Percentiles rank a stretch among this genome's conserved stretches.
These are phyloP conservation scores for Clitarchus hookeri DNA, from an alignment of 2,888 invertebrate genomes.

Conservation along the genomic window DNA sequence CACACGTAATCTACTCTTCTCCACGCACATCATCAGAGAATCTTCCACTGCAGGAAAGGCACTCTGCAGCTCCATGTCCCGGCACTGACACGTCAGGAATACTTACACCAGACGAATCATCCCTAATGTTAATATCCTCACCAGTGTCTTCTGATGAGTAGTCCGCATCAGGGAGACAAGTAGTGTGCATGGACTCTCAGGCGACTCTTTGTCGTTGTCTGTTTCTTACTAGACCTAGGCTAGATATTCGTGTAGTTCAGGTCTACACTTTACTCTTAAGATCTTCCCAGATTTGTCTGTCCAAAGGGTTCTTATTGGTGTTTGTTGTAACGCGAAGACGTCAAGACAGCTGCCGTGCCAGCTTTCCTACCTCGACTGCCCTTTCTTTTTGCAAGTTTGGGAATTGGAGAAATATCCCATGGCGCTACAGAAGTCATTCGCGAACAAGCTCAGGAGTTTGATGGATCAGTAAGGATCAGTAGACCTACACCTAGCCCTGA, in stretches of 20 bases:
- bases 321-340: background rate
- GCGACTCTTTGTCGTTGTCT: background rate
- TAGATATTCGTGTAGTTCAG: no score
- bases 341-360: background rate
- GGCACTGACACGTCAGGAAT: no score
- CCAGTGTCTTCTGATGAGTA: background rate
- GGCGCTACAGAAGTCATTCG: background rate
- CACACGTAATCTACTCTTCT: no score
- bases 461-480: background rate
- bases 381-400: background rate
- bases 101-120: no score
- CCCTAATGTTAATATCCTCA: no score
- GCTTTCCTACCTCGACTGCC: background rate
- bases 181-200: background rate
- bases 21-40: no score
- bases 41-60: no score
- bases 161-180: background rate
- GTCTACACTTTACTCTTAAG: background rate
- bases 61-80: no score
- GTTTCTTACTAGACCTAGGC: background rate
- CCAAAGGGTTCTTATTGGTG: background rate
- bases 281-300: background rate
- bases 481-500: no score
- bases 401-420: background rate
- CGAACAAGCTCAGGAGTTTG: background rate